Conservation (phyloP, 2,113 vertebrate species). For the Paraplagusia blochii region DNA sequence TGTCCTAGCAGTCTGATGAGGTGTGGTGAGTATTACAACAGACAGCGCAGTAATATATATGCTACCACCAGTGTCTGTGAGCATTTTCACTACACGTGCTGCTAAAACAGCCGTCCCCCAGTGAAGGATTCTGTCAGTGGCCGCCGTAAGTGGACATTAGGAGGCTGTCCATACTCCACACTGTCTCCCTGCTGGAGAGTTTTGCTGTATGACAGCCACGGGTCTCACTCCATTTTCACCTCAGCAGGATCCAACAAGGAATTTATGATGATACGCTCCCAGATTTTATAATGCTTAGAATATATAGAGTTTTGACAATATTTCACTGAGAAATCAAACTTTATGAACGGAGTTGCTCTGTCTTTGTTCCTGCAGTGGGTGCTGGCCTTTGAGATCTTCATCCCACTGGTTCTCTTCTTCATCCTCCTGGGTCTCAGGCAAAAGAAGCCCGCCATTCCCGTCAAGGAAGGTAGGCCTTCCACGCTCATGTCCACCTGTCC, state of each 20-base stretch:
- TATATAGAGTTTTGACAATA: not conserved
- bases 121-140: not conserved
- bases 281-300: not conserved
- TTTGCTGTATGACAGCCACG: conserved; percentile 25
- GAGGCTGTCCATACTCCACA: conserved; percentile 27
- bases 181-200: conserved; percentile 20
- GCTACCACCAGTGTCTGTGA: not conserved
- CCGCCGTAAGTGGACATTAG: conserved; percentile 1
- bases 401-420: conserved; percentile 94
- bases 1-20: not conserved
- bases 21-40: not conserved
- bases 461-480: conserved; percentile 89
- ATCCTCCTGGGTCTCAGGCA: conserved; percentile 90
- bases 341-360: not conserved
- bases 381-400: conserved; percentile 95
- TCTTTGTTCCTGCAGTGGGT: conserved; percentile 82
- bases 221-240: conserved; percentile 12
- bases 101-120: not conserved
- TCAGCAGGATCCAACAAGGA: conserved; percentile 5
- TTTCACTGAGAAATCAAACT: not conserved
- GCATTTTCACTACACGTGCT: not conserved
- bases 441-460: conserved; percentile 93
- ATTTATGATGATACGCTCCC: conserved; percentile 5
- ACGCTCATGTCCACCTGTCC: not conserved
- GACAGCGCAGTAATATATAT: not conserved